Percentiles rank a stretch among this genome's conserved stretches.
These are phyloP conservation scores for Scomber japonicus DNA, from an alignment of 2,113 vertebrate species.

Conservation along the genomic window DNA sequence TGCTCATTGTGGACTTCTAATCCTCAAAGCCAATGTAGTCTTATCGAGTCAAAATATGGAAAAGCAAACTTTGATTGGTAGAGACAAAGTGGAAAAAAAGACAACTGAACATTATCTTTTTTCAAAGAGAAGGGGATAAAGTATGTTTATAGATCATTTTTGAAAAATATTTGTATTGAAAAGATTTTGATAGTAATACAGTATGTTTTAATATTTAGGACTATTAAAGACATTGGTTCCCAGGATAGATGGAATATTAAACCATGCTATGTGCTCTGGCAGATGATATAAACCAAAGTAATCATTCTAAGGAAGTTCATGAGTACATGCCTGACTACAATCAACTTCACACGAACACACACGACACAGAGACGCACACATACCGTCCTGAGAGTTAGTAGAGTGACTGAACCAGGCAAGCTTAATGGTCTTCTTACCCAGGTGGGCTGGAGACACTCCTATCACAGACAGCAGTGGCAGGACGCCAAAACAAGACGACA, in stretches of 20 bases:
- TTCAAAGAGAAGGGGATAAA: background rate
- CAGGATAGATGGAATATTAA: background rate
- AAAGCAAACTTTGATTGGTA: background rate
- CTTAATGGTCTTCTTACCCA: constrained; percentile 56
- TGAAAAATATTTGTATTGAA: no score
- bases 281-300: background rate
- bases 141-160: no score
- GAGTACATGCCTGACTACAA: background rate
- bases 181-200: background rate
- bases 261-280: background rate
- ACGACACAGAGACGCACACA: constrained; percentile 23
- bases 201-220: background rate
- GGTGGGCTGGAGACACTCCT: constrained; percentile 48
- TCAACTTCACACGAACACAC: constrained; percentile 26
- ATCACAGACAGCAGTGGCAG: constrained; percentile 42
- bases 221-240: background rate
- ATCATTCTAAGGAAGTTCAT: background rate
- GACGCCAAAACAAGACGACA: constrained; percentile 47
- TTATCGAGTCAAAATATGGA: background rate
- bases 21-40: background rate
- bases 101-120: background rate
- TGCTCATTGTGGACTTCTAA: background rate
- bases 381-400: constrained; percentile 46
- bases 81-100: background rate
- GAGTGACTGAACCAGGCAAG: constrained; percentile 57